These are phyloP conservation scores for Microcaecilia unicolor DNA, from an alignment of 2,797 vertebrate genomes.

Conservation along the genomic window DNA sequence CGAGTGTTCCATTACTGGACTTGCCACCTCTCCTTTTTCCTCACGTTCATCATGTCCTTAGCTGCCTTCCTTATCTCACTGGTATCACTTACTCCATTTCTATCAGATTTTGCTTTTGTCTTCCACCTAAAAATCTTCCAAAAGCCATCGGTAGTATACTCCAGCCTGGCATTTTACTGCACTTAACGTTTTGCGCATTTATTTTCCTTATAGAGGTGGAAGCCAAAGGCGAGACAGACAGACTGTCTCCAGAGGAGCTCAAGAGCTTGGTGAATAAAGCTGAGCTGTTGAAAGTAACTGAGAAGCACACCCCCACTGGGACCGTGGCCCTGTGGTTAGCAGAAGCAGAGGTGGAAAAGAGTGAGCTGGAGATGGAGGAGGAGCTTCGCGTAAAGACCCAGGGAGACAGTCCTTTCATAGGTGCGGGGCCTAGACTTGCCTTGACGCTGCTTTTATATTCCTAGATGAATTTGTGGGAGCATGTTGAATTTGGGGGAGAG, in stretches of 20 bases:
- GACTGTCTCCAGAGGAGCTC: conserved; percentile 54
- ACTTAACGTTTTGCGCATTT: too few relatives aligned
- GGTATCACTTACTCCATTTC: background rate
- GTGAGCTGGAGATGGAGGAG: conserved; percentile 65
- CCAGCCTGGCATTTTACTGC: background rate
- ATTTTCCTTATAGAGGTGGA: conserved; percentile 74
- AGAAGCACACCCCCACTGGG: conserved; percentile 45
- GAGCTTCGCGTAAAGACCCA: conserved; percentile 70
- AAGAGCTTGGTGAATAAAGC: conserved; percentile 55
- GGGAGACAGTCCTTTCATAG: conserved; percentile 73
- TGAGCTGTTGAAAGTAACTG: conserved; percentile 59
- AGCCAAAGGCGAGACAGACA: conserved; percentile 67
- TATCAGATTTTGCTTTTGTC: too few relatives aligned
- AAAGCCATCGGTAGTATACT: fast-evolving
- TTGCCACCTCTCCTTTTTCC: background rate
- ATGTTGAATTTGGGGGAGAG: too few relatives aligned
- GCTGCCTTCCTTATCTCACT: background rate
- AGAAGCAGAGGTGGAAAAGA: conserved; percentile 63
- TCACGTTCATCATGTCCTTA: too few relatives aligned
- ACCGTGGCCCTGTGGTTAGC: conserved; percentile 74
- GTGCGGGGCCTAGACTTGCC: conserved; percentile 52
- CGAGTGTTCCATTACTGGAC: background rate
- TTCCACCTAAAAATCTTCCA: too few relatives aligned
- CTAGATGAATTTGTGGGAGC: too few relatives aligned
- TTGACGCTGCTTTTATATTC: too few relatives aligned